Percentiles rank a stretch among this genome's conserved stretches.
Evolutionary conservation across 2,113 vertebrate genomes (phyloP).

Genomic region (Cyprichromis sp.): DNA sequence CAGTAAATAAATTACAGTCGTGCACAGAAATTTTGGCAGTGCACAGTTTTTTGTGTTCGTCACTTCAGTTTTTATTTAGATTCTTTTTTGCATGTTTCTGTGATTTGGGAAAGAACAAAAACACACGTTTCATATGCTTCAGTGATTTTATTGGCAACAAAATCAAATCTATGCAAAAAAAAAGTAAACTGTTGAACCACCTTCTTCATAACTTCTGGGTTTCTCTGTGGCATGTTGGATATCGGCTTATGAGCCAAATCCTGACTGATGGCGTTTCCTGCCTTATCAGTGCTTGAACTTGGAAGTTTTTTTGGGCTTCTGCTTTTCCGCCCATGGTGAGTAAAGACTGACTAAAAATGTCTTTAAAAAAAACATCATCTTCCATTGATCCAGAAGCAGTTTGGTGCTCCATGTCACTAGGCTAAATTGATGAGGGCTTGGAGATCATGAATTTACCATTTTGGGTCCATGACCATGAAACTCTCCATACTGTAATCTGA

Average conservation of each 20-base stretch:
- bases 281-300: background rate
- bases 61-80: background rate
- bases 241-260: background rate
- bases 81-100: background rate
- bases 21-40: background rate
- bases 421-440: accelerated
- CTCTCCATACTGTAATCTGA: background rate
- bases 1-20: background rate
- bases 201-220: background rate
- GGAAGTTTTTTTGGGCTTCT: background rate
- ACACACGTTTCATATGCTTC: accelerated
- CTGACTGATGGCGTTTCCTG: background rate
- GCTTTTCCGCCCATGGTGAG: accelerated
- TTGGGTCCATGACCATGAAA: background rate
- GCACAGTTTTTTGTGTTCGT: background rate
- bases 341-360: background rate
- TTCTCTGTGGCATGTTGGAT: background rate
- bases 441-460: background rate
- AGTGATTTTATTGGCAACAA: background rate
- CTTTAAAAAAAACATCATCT: accelerated
- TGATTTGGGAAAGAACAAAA: background rate
- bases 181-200: background rate
- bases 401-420: accelerated
- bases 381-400: background rate
- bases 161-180: background rate